Conservation (phyloP, 2,888 invertebrate genomes). For the Mythimna loreyi region DNA sequence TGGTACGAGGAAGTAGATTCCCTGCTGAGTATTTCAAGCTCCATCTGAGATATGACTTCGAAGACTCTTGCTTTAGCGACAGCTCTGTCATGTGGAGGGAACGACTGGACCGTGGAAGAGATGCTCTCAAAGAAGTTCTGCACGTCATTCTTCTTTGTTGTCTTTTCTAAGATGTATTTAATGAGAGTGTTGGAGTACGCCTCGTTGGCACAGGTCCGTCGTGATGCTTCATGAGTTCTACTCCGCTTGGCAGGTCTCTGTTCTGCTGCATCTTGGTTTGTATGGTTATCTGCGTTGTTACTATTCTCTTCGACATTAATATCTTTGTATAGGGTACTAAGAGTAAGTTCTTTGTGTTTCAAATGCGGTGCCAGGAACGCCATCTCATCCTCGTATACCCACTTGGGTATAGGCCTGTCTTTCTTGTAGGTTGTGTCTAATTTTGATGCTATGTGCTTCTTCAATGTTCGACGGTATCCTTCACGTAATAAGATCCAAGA, state of each 20-base stretch:
- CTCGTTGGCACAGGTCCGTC: slow-evolving; percentile 1
- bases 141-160: slow-evolving; percentile 1
- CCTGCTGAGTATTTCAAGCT: slow-evolving; percentile 8
- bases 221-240: not conserved
- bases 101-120: not conserved
- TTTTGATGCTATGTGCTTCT: not conserved
- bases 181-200: slow-evolving; percentile 2
- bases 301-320: not conserved
- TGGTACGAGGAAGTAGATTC: not conserved
- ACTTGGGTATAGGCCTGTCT: not conserved
- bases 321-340: not conserved
- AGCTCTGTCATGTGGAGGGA: slow-evolving; percentile 6
- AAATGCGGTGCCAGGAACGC: slow-evolving; percentile 1
- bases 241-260: not conserved
- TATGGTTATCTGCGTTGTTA: not conserved
- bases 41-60: slow-evolving; percentile 29
- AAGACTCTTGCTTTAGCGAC: slow-evolving; percentile 22
- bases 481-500: slow-evolving; percentile 26
- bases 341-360: not conserved
- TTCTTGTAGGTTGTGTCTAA: not conserved
- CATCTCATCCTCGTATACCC: slow-evolving; percentile 16
- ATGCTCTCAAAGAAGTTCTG: slow-evolving; percentile 29
- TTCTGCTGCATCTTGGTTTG: no score
- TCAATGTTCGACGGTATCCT: slow-evolving; percentile 12
- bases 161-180: slow-evolving; percentile 22